These are phyloP conservation scores for Rutilus rutilus DNA, from an alignment of 2,113 vertebrate genomes.

Conservation along the genomic window DNA sequence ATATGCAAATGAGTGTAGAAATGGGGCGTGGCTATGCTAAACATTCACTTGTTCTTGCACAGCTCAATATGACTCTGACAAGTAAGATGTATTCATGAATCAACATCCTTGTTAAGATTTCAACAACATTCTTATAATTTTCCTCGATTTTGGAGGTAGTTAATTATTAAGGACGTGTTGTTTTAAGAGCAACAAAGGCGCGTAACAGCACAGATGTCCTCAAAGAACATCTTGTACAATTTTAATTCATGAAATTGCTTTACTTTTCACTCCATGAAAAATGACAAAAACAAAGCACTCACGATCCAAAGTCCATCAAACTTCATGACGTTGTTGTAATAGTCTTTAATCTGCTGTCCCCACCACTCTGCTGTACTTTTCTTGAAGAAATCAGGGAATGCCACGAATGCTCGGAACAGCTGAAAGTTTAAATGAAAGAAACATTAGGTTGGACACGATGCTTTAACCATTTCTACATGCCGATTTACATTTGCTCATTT, in stretches of 20 bases:
- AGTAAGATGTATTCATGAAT: neutral
- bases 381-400: conserved; percentile 95
- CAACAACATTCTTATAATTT: neutral
- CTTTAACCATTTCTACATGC: neutral
- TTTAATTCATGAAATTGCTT: neutral
- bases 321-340: conserved; percentile 71
- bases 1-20: neutral
- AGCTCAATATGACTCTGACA: neutral
- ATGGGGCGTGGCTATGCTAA: neutral
- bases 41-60: neutral
- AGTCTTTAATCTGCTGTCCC: conserved; percentile 82
- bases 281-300: conserved; percentile 66
- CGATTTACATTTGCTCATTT: neutral
- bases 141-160: neutral
- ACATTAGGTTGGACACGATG: neutral
- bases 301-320: conserved; percentile 97
- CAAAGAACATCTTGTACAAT: neutral
- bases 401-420: conserved; percentile 73
- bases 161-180: neutral
- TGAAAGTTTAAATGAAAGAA: neutral
- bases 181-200: neutral
- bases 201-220: neutral
- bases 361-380: conserved; percentile 81
- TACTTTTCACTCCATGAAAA: neutral
- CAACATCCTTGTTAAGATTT: neutral